phyloP scores from a whole-genome alignment of 2,113 vertebrate genomes.

The Copsychus sechellarum region DNA sequence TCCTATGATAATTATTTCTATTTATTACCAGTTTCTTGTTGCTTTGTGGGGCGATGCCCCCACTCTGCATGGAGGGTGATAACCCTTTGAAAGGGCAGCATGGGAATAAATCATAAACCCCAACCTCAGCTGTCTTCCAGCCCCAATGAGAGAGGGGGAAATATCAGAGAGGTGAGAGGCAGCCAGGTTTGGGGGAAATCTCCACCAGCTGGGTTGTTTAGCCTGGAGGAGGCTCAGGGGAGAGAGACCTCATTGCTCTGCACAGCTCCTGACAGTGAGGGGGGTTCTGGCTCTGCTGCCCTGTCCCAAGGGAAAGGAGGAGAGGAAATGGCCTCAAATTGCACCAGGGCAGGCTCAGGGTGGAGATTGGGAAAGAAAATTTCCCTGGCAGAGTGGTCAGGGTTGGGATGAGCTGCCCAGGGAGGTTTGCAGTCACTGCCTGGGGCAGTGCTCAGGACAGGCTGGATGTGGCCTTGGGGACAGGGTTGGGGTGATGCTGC shows the following conservation, averaged over 20 bases:
- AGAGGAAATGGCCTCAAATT: too few relatives aligned
- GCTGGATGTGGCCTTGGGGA: background rate
- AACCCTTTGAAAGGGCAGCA: background rate
- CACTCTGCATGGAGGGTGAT: background rate
- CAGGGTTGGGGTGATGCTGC: background rate
- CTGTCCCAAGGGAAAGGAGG: too few relatives aligned
- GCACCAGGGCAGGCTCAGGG: too few relatives aligned
- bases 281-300: background rate
- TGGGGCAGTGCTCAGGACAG: background rate
- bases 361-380: background rate
- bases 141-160: rapidly evolving
- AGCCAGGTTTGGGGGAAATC: background rate
- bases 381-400: background rate
- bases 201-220: background rate
- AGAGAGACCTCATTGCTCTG: background rate
- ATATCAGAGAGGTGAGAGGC: rapidly evolving
- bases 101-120: background rate
- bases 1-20: background rate
- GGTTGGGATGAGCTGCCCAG: background rate
- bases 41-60: background rate
- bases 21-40: background rate
- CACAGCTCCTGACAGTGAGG: background rate
- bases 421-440: background rate
- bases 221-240: background rate
- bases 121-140: rapidly evolving